Conservation (phyloP, 2,797 vertebrate species). For the Chaetodon trifasciatus region DNA sequence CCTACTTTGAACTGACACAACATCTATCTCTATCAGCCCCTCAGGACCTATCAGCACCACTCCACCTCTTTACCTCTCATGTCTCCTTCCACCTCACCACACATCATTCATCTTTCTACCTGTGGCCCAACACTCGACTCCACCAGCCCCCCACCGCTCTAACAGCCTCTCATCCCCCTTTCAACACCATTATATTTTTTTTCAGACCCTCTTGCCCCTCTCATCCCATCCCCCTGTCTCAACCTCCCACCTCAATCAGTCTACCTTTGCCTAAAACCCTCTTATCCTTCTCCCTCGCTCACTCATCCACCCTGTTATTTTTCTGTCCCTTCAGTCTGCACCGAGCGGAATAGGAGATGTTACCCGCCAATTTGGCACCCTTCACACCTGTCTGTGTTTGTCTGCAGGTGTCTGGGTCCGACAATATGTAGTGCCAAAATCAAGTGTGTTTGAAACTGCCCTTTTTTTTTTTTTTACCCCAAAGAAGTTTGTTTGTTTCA, state of each 20-base stretch:
- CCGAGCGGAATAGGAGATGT: slow-evolving; percentile 58
- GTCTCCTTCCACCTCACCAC: slow-evolving; percentile 69
- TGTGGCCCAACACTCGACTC: slow-evolving; percentile 69
- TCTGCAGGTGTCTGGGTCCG: slow-evolving; percentile 40
- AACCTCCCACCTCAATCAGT: slow-evolving; percentile 67
- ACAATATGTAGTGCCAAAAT: slow-evolving; percentile 8
- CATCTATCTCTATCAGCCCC: slow-evolving; percentile 74
- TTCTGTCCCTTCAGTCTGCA: slow-evolving; percentile 38
- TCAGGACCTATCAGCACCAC: slow-evolving; percentile 73
- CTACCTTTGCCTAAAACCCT: slow-evolving; percentile 72
- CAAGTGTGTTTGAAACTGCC: not conserved
- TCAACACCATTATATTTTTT: slow-evolving; percentile 74
- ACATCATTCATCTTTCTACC: slow-evolving; percentile 79
- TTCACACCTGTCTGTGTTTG: slow-evolving; percentile 61
- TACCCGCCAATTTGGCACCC: slow-evolving; percentile 71
- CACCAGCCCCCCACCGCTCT: slow-evolving; percentile 54
- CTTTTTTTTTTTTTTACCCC: not conserved
- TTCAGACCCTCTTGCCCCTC: slow-evolving; percentile 47
- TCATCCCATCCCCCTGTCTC: slow-evolving; percentile 52
- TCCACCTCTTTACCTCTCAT: slow-evolving; percentile 69
- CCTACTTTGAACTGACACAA: slow-evolving; percentile 73
- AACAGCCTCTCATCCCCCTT: slow-evolving; percentile 78
- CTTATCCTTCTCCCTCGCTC: slow-evolving; percentile 62
- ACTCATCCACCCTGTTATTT: slow-evolving; percentile 70
- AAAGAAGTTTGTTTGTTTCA: not conserved